Evolutionary conservation across 2,797 vertebrate species (phyloP).

Genomic region (Malacoraja senta): DNA sequence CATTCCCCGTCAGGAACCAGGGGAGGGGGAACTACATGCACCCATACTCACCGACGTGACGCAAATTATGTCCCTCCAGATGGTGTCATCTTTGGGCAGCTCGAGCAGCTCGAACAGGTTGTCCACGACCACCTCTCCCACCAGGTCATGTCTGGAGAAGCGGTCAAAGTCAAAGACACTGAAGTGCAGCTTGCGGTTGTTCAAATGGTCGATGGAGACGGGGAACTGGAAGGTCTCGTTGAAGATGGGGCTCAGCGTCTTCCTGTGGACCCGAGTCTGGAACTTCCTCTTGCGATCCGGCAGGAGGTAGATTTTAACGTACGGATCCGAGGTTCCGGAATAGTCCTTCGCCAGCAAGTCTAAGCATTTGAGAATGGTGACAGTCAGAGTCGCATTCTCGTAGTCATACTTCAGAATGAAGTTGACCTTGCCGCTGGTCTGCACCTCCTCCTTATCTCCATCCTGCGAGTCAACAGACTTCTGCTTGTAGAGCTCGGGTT

Average conservation of each 20-base stretch:
- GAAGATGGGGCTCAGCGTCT: conserved; percentile 88
- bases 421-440: conserved; percentile 88
- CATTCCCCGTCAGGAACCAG: no score
- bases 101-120: conserved; percentile 97
- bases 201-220: conserved; percentile 82
- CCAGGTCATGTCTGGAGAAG: conserved; percentile 98
- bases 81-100: conserved; percentile 86
- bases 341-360: conserved; percentile 96
- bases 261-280: conserved; percentile 93
- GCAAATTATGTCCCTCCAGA: conserved; percentile 94
- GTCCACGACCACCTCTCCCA: conserved; percentile 94
- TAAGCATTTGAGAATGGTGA: conserved; percentile 85
- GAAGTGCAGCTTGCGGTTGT: conserved; percentile 91
- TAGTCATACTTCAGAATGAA: conserved; percentile 86
- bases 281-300: conserved; percentile 97
- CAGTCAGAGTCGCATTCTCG: conserved; percentile 83
- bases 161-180: conserved; percentile 97
- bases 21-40: neutral
- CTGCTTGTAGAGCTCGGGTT: conserved; percentile 96
- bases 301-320: conserved; percentile 95
- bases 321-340: conserved; percentile 90
- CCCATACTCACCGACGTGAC: conserved; percentile 82
- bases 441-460: conserved; percentile 66
- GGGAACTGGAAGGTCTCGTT: conserved; percentile 91
- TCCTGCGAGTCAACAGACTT: conserved; percentile 91